Base-by-base conservation (phyloP, 2,113 vertebrate species). In the Ramphastos sulfuratus region DNA sequence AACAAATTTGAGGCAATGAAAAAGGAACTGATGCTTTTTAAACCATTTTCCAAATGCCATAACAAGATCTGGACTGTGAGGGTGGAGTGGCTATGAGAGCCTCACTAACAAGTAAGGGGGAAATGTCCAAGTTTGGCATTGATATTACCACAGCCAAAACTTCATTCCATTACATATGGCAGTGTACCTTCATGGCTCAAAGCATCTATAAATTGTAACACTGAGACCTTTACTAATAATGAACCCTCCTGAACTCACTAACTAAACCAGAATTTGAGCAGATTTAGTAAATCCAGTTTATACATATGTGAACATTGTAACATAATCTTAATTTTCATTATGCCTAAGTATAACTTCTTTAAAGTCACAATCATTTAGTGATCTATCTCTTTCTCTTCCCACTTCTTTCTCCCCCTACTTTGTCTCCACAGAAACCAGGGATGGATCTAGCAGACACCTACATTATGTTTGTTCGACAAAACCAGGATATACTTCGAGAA, bases 381-480 rank as follows among this genome's bases (percentile, higher is more conserved):
- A 5, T 76, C 71, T 90, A 0, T 55, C 30, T 72, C 17, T 21
- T 86, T 63, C 71, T 21, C 24, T 84, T 93, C 67, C 48, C 37
- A n/a, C 30, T 82, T 39, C 56, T 93, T 95, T 70, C 58, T 50
- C 30, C 67, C 85, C 35, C 85, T 50, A 25, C 50, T 77, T 74
- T 80, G 59, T 87, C 56, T 92, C 75, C 89, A 86, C 97, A 99
- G 99, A 99, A 99, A 97, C 99, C 99, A 55, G 99, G 99, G 55
- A 98, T 98, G 98, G 99, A 99, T 95, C 97, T 99, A 67, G 99
- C 99, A 85, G 99, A 99, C 93, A 99, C 98, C 61, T 99, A 99
- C 93, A 99, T 99, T 96, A 98, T 98, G 91, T 99, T 99, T 93
- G 98, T 99, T 70, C 98, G 99, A 44, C 99, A 99, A 97, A 99